Evolutionary conservation across 2,888 invertebrate genomes (phyloP).

Genomic region (Clitarchus hookeri): DNA sequence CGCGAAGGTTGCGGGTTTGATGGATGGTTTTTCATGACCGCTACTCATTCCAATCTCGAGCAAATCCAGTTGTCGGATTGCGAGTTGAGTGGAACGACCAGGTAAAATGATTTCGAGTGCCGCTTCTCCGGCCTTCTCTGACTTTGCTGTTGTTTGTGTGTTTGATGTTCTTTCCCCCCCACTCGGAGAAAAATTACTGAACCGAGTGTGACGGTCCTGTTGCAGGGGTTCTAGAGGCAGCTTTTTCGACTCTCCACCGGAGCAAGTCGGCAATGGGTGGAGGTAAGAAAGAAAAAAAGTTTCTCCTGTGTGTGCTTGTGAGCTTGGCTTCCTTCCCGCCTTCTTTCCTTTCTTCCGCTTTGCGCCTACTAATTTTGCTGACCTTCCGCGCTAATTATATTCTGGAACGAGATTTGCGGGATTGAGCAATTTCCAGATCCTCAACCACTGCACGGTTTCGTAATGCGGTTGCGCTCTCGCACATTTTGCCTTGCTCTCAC

Average conservation of each 20-base stretch:
- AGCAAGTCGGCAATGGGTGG: slow-evolving; percentile 61
- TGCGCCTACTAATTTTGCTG: not conserved
- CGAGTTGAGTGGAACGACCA: too few species aligned
- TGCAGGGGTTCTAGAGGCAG: slow-evolving; percentile 59
- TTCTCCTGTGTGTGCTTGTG: not conserved
- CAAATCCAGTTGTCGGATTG: too few species aligned
- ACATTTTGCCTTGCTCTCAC: not conserved
- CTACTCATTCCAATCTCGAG: too few species aligned
- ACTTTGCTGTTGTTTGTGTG: not conserved
- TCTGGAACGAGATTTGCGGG: slow-evolving; percentile 6
- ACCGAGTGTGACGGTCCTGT: slow-evolving; percentile 45
- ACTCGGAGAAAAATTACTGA: slow-evolving; percentile 3
- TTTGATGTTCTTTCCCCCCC: not conserved
- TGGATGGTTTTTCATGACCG: too few species aligned
- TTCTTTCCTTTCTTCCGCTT: not conserved
- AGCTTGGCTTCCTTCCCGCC: not conserved
- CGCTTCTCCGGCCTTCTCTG: not conserved
- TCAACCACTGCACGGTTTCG: not conserved
- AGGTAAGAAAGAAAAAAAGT: slow-evolving; percentile 56
- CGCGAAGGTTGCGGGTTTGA: too few species aligned
- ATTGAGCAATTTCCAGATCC: not conserved
- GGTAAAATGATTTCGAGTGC: not conserved
- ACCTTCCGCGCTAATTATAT: not conserved
- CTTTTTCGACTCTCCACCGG: slow-evolving; percentile 58
- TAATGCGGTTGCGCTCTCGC: not conserved